Evolutionary conservation across 2,113 vertebrate species (phyloP).

Genomic region (Solea senegalensis): DNA sequence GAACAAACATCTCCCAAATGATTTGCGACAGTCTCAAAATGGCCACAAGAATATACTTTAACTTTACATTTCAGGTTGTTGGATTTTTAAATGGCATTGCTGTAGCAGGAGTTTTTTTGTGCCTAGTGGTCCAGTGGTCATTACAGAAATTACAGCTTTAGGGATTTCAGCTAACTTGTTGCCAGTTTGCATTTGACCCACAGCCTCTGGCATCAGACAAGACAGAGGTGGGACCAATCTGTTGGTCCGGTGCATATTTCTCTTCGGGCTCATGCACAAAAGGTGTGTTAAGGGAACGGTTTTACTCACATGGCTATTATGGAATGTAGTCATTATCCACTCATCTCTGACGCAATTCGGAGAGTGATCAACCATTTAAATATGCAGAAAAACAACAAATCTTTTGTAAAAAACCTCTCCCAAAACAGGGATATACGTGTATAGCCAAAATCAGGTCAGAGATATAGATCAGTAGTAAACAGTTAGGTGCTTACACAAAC

Average conservation of each 20-base stretch:
- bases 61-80: background rate
- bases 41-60: too few relatives aligned
- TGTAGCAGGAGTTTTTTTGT: background rate
- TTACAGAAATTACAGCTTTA: conserved; percentile 4
- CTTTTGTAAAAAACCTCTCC: background rate
- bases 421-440: background rate
- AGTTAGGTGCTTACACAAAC: background rate
- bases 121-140: background rate
- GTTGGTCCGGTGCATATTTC: background rate
- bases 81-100: background rate
- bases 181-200: conserved; percentile 35
- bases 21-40: too few relatives aligned
- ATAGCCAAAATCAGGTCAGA: background rate
- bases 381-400: background rate
- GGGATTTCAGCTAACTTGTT: conserved; percentile 12
- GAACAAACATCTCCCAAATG: too few relatives aligned
- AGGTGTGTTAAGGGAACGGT: background rate
- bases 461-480: background rate
- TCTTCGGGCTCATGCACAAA: conserved; percentile 4
- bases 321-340: background rate
- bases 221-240: conserved; percentile 12
- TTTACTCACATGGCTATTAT: background rate
- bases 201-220: conserved; percentile 34
- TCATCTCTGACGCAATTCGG: background rate
- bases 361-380: background rate